A percentile compares a stretch with the other conserved stretches of the same genome.
Evolutionary conservation across 1,140 invertebrate species (phyloP).

Genomic region (Chrysopa pallens): DNA sequence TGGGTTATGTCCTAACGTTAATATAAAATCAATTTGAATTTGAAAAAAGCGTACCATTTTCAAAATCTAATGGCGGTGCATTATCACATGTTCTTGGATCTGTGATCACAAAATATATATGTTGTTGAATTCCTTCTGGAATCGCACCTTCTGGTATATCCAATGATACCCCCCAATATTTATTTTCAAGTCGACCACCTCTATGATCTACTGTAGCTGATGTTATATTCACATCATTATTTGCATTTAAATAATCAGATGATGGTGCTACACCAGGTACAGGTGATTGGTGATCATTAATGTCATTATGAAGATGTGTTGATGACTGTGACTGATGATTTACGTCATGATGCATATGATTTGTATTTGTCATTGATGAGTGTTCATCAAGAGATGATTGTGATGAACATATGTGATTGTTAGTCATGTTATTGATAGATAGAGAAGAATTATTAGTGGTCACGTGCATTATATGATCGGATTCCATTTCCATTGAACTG

Average conservation of each 20-base stretch:
- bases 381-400: too few species aligned
- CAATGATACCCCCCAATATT: constrained; percentile 76
- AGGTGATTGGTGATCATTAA: constrained; percentile 9
- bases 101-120: constrained; percentile 88
- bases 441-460: too few species aligned
- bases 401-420: too few species aligned
- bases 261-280: too few species aligned
- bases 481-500: too few species aligned
- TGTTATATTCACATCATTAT: constrained; percentile 22
- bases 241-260: not conserved
- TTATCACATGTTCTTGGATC: constrained; percentile 48
- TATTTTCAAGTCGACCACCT: constrained; percentile 66
- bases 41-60: constrained; percentile 50
- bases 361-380: too few species aligned
- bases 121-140: constrained; percentile 58
- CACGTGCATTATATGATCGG: too few species aligned
- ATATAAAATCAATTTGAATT: too few species aligned
- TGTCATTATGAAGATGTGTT: constrained; percentile 9
- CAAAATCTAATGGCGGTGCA: constrained; percentile 65
- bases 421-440: too few species aligned
- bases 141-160: constrained; percentile 78
- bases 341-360: too few species aligned
- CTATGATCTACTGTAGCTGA: constrained; percentile 56
- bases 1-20: too few species aligned
- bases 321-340: too few species aligned